phyloP scores from a whole-genome alignment of 2,113 vertebrate species.

The Hystrix brachyura region DNA sequence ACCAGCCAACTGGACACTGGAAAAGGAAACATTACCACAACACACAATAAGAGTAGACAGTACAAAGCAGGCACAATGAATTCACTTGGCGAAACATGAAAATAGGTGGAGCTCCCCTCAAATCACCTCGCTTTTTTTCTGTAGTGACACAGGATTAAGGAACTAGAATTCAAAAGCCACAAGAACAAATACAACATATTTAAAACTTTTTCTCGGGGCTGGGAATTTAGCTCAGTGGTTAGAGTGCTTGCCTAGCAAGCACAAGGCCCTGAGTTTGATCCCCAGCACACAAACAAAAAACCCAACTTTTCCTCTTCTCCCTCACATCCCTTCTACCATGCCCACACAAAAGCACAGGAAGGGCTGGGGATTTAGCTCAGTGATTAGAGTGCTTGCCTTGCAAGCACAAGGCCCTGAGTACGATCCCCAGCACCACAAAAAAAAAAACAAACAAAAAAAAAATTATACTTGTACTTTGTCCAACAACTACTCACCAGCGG shows the following conservation, averaged over 20 bases:
- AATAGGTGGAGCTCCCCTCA: background rate
- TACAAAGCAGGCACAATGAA: slow-evolving; percentile 31
- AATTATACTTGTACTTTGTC: too few species aligned
- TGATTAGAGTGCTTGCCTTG: too few species aligned
- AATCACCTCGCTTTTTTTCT: background rate
- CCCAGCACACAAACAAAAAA: too few species aligned
- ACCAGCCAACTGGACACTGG: background rate
- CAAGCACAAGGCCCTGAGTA: too few species aligned
- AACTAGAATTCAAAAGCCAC: slow-evolving; percentile 28
- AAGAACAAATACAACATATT: slow-evolving; percentile 27
- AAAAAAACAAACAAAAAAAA: too few species aligned
- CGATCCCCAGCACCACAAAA: too few species aligned
- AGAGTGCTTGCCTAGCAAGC: too few species aligned
- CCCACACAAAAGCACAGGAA: too few species aligned
- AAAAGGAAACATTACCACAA: slow-evolving; percentile 28
- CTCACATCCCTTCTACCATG: background rate
- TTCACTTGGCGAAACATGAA: background rate
- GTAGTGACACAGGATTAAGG: background rate
- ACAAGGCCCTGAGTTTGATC: too few species aligned
- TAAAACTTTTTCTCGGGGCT: background rate
- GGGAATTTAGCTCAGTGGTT: too few species aligned
- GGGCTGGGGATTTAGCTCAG: too few species aligned
- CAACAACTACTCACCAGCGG: slow-evolving; percentile 91
- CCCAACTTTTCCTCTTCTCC: too few species aligned
- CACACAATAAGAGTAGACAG: slow-evolving; percentile 18